Conservation (phyloP, 2,888 invertebrate genomes). For the Nephrotoma flavescens region DNA sequence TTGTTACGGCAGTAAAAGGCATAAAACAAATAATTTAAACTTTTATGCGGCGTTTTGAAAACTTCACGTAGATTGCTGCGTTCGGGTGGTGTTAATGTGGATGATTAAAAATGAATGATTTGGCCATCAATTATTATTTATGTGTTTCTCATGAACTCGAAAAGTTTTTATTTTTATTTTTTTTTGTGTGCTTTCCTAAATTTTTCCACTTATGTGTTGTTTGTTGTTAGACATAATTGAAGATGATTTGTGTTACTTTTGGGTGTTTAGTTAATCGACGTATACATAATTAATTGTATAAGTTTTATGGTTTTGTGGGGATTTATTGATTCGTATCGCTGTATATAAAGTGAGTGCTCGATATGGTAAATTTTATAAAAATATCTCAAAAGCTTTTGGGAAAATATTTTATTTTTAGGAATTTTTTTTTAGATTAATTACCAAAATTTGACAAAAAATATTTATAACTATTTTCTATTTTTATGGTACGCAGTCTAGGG, state of each 20-base stretch:
- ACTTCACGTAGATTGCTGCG: background rate
- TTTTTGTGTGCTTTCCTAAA: background rate
- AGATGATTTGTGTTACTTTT: background rate
- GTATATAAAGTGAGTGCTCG: background rate
- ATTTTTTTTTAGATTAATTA: background rate
- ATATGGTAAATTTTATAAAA: background rate
- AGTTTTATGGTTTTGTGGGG: background rate
- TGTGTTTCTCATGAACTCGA: background rate
- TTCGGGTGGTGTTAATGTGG: background rate
- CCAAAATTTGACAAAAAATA: background rate
- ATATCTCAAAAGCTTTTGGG: background rate
- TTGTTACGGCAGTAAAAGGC: background rate
- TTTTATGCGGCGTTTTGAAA: background rate
- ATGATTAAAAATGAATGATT: background rate
- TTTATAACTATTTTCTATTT: background rate
- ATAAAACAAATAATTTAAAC: background rate
- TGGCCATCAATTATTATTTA: background rate
- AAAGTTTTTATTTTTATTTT: background rate
- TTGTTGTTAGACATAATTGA: background rate
- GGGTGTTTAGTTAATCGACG: background rate
- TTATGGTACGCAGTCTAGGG: background rate
- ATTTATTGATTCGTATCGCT: background rate
- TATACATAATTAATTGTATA: background rate
- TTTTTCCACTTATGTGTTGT: background rate
- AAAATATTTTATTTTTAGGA: background rate